phyloP scores from a whole-genome alignment of 2,888 invertebrate genomes.

The Stenodema calcarata region DNA sequence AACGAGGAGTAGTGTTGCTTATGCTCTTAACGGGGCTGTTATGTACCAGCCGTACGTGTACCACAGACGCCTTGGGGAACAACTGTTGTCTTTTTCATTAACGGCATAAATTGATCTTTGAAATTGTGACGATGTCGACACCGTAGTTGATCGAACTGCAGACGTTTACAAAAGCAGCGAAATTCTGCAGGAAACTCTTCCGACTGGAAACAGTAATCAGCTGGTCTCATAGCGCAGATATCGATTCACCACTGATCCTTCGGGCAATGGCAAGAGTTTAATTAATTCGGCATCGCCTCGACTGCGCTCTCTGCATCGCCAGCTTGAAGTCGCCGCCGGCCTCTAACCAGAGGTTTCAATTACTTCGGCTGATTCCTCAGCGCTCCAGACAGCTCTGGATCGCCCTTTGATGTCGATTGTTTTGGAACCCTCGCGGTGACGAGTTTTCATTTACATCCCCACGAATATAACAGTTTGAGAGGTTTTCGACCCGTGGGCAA shows the following conservation, averaged over 20 bases:
- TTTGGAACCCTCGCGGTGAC: not conserved
- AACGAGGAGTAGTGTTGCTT: no score
- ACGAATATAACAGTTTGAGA: not conserved
- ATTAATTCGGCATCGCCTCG: not conserved
- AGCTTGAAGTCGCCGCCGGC: not conserved
- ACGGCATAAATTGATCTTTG: no score
- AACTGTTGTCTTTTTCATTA: no score
- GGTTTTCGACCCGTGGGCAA: not conserved
- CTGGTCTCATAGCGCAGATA: not conserved
- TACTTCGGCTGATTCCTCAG: not conserved
- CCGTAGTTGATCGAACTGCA: no score
- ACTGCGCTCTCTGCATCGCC: not conserved
- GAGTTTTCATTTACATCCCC: not conserved
- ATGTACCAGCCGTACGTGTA: no score
- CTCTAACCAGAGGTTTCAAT: not conserved
- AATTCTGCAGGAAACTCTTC: not conserved
- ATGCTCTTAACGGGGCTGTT: no score
- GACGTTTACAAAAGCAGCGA: no score
- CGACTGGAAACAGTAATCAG: not conserved
- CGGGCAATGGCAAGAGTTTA: not conserved
- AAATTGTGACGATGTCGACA: no score
- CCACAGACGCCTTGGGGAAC: no score
- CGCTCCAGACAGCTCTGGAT: not conserved
- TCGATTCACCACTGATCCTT: not conserved
- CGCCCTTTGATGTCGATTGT: not conserved